A percentile compares a stretch with the other conserved stretches of the same genome.
These are phyloP conservation scores for Lasioglossum villosulum DNA, from an alignment of 2,888 invertebrate genomes.

Conservation along the genomic window DNA sequence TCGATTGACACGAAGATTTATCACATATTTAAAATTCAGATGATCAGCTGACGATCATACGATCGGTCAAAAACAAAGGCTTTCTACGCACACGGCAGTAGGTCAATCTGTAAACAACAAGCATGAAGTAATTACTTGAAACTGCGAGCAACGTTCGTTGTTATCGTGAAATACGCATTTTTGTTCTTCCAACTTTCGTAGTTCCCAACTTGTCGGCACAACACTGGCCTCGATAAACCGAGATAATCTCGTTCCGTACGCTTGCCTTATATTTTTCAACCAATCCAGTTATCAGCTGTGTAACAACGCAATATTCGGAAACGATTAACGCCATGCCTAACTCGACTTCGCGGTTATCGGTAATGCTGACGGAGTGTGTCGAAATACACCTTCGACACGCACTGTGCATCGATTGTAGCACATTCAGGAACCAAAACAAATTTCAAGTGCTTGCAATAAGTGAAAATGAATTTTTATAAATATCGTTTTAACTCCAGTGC, in stretches of 20 bases:
- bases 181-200: background rate
- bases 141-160: too few relatives aligned
- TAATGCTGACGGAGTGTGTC: background rate
- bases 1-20: background rate
- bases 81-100: background rate
- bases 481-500: too few relatives aligned
- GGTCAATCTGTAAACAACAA: background rate
- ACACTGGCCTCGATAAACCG: conserved; percentile 10
- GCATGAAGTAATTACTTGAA: background rate
- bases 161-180: background rate
- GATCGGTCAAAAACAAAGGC: background rate
- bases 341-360: background rate
- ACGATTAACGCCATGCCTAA: conserved; percentile 19
- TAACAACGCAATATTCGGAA: conserved; percentile 11
- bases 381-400: background rate
- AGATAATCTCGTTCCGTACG: conserved; percentile 24
- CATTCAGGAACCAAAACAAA: too few relatives aligned
- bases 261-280: conserved; percentile 19
- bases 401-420: background rate
- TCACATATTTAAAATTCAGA: background rate
- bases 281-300: conserved; percentile 1
- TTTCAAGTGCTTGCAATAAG: too few relatives aligned
- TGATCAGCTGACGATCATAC: background rate
- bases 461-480: too few relatives aligned
- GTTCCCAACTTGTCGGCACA: background rate